Conservation (phyloP, 2,797 vertebrate species). For the Enteromius radiatus region DNA sequence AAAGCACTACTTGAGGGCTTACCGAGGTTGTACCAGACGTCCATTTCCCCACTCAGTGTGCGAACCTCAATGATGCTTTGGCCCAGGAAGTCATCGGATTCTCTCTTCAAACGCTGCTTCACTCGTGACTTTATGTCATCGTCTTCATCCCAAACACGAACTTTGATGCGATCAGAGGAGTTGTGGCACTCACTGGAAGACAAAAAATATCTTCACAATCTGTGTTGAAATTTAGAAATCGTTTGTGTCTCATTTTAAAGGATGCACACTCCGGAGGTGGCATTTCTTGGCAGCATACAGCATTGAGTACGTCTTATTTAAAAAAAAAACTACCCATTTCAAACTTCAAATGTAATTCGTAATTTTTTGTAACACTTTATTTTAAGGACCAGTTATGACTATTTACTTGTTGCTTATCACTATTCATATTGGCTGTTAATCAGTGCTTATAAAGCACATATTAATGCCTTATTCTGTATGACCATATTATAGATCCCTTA, state of each 20-base stretch:
- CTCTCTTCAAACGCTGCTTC: conserved; percentile 95
- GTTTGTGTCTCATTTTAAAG: not conserved
- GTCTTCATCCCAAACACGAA: conserved; percentile 98
- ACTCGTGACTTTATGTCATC: conserved; percentile 98
- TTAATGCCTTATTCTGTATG: no score
- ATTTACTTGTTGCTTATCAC: not conserved
- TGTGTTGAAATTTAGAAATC: not conserved
- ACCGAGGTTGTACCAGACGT: conserved; percentile 99
- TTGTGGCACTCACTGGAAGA: conserved; percentile 93
- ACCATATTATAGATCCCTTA: no score
- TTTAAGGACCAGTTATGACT: not conserved
- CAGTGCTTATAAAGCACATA: no score
- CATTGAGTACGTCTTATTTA: not conserved
- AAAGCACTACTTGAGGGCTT: conserved; percentile 62
- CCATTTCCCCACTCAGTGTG: conserved; percentile 97
- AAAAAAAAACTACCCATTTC: no score
- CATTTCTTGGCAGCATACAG: not conserved
- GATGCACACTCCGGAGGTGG: not conserved
- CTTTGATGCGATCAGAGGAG: conserved; percentile 97
- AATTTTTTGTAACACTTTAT: not conserved
- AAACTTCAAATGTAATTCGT: no score
- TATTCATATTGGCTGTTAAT: no score
- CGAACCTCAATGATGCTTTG: conserved; percentile 99
- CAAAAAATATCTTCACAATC: not conserved
- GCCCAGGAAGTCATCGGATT: conserved; percentile 96